A percentile compares a stretch with the other conserved stretches of the same genome.
These are phyloP conservation scores for Procavia capensis DNA, from an alignment of 2,113 vertebrate genomes.

Conservation along the genomic window DNA sequence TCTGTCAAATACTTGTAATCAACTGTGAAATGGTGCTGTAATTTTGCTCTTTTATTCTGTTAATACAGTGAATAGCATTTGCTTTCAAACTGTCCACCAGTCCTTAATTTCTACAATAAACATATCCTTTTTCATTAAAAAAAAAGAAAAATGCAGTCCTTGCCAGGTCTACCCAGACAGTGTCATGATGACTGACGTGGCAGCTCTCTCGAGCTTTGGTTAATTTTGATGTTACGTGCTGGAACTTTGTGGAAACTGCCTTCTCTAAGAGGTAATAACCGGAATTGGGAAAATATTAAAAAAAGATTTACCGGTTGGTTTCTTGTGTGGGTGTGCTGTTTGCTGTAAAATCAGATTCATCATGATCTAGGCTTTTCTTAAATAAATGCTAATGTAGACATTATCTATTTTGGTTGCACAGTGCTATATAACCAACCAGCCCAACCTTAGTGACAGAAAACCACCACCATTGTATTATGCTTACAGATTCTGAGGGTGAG, in stretches of 20 bases:
- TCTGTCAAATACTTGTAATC: conserved; percentile 22
- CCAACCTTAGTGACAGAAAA: neutral
- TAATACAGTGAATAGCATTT: conserved; percentile 40
- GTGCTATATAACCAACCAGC: neutral
- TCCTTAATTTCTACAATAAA: conserved; percentile 59
- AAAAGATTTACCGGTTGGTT: conserved; percentile 52
- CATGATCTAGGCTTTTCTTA: conserved; percentile 3
- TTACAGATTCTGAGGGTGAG: neutral
- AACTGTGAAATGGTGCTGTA: conserved; percentile 29
- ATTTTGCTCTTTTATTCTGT: conserved; percentile 53
- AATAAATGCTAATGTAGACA: neutral
- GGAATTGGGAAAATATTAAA: conserved; percentile 37
- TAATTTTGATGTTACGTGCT: conserved; percentile 64
- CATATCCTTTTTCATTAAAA: conserved; percentile 45
- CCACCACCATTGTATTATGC: neutral
- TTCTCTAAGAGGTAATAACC: conserved; percentile 61
- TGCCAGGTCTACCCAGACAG: conserved; percentile 62
- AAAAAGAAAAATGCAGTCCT: conserved; percentile 62
- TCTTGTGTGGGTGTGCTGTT: neutral
- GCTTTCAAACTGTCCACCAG: conserved; percentile 56
- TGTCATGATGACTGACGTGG: conserved; percentile 65
- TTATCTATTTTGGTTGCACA: conserved; percentile 16
- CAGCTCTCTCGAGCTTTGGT: conserved; percentile 68
- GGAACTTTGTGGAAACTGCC: conserved; percentile 52
- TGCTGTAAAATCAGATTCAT: conserved; percentile 43